Percentiles rank a stretch among this genome's conserved stretches.
phyloP scores from a whole-genome alignment of 2,797 vertebrate species.

The Pipistrellus pipistrellus region DNA sequence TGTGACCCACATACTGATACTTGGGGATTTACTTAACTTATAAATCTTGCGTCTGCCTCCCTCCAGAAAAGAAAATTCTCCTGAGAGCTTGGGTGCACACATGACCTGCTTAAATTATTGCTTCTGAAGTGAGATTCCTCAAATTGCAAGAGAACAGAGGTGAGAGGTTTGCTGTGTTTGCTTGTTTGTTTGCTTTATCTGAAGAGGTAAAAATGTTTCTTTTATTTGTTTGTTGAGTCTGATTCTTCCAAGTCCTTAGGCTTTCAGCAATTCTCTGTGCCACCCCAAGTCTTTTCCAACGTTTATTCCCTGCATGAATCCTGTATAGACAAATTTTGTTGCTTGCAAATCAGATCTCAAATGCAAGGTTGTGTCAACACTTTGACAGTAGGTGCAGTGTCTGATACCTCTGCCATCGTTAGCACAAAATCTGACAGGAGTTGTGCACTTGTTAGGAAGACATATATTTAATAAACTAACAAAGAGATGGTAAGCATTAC shows the following conservation, averaged over 20 bases:
- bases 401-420: not conserved
- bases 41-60: not conserved
- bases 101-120: not conserved
- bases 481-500: not conserved
- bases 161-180: not conserved
- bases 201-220: not conserved
- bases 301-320: not conserved
- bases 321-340: not conserved
- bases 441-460: not conserved
- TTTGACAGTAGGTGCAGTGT: not conserved
- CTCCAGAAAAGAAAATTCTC: too few relatives aligned
- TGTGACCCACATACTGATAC: not conserved
- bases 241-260: not conserved
- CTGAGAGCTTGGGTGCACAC: accelerated
- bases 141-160: not conserved
- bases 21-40: not conserved
- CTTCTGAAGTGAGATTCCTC: not conserved
- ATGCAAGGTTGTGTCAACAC: not conserved
- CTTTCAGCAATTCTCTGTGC: not conserved
- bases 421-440: not conserved
- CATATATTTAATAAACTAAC: not conserved
- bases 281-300: not conserved
- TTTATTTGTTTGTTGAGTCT: not conserved
- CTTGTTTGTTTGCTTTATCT: not conserved
- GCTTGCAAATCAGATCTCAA: conserved; percentile 13